phyloP scores from a whole-genome alignment of 2,113 vertebrate genomes.

The Erythrolamprus reginae region DNA sequence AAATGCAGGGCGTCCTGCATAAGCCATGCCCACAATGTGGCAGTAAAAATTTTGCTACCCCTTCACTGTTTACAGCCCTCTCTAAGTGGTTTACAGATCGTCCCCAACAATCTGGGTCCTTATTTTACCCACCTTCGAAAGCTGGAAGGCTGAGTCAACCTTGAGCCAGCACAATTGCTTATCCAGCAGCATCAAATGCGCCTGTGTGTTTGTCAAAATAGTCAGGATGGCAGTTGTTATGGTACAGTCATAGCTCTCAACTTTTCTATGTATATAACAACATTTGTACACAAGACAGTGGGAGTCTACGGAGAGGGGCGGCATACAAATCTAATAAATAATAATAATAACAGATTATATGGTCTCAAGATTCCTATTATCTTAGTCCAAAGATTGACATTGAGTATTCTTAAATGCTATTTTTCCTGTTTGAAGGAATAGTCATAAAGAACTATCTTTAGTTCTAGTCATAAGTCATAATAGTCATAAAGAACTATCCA shows the following conservation, averaged over 20 bases:
- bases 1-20: too few relatives aligned
- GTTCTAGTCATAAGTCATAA: too few relatives aligned
- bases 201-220: neutral
- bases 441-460: neutral
- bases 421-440: neutral
- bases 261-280: neutral
- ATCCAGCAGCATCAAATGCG: neutral
- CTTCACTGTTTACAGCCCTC: too few relatives aligned
- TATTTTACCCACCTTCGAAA: too few relatives aligned
- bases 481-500: neutral
- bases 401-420: neutral
- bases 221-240: neutral
- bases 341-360: too few relatives aligned
- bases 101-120: too few relatives aligned
- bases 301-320: too few relatives aligned
- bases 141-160: too few relatives aligned
- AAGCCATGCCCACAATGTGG: too few relatives aligned
- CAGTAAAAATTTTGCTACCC: too few relatives aligned
- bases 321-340: too few relatives aligned
- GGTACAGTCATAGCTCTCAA: neutral
- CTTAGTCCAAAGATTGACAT: neutral
- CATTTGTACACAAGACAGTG: neutral
- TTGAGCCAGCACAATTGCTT: neutral
- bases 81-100: too few relatives aligned
- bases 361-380: neutral